phyloP scores from a whole-genome alignment of 1,140 invertebrate species.

The Propsilocerus akamusi region DNA sequence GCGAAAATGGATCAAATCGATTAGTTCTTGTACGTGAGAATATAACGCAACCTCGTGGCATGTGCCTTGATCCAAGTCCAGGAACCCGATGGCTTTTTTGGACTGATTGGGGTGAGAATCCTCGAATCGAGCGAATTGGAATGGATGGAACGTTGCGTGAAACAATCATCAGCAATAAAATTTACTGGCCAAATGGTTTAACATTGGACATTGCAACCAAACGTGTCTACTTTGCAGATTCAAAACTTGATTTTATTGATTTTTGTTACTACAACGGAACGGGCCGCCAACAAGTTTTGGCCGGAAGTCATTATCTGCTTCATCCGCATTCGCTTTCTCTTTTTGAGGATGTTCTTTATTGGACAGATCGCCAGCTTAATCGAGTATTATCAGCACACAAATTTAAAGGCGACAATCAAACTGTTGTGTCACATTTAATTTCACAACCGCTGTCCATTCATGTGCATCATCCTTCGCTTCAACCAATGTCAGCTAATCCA shows the following conservation, averaged over 20 bases:
- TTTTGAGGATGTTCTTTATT: conserved; percentile 86
- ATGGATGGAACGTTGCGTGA: conserved; percentile 83
- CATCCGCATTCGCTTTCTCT: conserved; percentile 92
- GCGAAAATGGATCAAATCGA: conserved; percentile 63
- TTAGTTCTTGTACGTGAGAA: conserved; percentile 81
- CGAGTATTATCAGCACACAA: conserved; percentile 77
- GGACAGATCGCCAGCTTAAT: conserved; percentile 89
- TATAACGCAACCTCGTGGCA: conserved; percentile 85
- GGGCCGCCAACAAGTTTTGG: conserved; percentile 69
- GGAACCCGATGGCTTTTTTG: conserved; percentile 78
- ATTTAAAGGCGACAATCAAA: conserved; percentile 76
- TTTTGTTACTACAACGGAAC: conserved; percentile 94
- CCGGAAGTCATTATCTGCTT: conserved; percentile 74
- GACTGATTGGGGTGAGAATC: conserved; percentile 98
- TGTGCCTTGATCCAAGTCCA: conserved; percentile 82
- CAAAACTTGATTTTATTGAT: conserved; percentile 94
- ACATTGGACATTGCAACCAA: conserved; percentile 87
- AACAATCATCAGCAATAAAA: conserved; percentile 85
- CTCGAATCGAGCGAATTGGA: conserved; percentile 83
- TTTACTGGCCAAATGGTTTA: conserved; percentile 96
- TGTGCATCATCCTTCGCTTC: conserved; percentile 83
- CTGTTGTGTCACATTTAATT: conserved; percentile 83
- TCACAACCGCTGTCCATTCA: conserved; percentile 88
- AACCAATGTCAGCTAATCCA: conserved; percentile 68
- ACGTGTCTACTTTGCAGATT: conserved; percentile 93